Conservation (phyloP, 2,113 vertebrate species). For the Nibea coibor region DNA sequence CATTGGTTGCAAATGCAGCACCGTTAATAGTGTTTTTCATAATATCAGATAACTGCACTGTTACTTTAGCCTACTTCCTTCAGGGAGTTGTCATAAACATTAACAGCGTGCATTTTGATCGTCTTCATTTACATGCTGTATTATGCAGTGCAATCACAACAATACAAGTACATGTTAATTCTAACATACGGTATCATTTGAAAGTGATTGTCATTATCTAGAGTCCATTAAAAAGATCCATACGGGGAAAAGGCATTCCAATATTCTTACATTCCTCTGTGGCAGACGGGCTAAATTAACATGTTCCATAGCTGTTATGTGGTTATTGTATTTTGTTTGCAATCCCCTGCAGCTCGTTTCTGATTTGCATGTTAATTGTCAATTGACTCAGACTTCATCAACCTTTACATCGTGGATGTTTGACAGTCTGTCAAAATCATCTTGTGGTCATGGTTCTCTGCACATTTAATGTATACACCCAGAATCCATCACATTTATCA, state of each 20-base stretch:
- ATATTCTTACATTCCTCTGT: neutral
- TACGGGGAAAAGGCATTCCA: neutral
- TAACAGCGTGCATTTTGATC: neutral
- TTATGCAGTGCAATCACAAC: neutral
- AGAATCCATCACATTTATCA: constrained; percentile 35
- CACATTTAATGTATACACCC: constrained; percentile 27
- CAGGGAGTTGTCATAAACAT: neutral
- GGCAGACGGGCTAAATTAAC: constrained; percentile 14
- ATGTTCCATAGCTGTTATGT: neutral
- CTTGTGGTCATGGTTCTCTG: constrained; percentile 5
- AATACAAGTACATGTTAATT: neutral
- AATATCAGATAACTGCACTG: neutral
- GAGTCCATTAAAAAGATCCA: neutral
- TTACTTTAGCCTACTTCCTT: constrained; percentile 3
- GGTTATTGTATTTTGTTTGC: constrained; percentile 35
- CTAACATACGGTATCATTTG: neutral
- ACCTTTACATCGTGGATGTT: constrained; percentile 15
- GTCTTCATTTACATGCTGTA: neutral
- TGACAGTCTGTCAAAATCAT: constrained; percentile 35
- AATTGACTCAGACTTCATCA: constrained; percentile 21
- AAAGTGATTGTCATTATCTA: constrained; percentile 2
- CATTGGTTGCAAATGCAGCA: constrained; percentile 8
- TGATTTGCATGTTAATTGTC: constrained; percentile 59
- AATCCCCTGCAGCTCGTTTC: constrained; percentile 15
- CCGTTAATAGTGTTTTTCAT: constrained; percentile 5